phyloP scores from a whole-genome alignment of 2,888 invertebrate species.

The Ceriagrion tenellum region DNA sequence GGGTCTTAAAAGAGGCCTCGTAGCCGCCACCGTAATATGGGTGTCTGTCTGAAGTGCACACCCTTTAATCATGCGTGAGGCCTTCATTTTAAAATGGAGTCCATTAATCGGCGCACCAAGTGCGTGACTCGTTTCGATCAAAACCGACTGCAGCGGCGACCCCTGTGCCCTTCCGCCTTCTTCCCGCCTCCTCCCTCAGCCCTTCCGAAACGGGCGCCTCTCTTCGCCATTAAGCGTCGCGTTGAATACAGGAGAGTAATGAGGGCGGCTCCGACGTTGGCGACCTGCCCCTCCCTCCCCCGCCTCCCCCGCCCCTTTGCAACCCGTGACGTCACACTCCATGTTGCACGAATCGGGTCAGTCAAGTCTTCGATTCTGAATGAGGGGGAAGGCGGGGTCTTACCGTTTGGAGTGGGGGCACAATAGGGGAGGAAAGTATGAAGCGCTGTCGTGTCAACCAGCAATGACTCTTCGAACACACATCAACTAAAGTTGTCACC shows the following conservation, averaged over 20 bases:
- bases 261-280: background rate
- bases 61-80: background rate
- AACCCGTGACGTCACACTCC: conserved; percentile 54
- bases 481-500: background rate
- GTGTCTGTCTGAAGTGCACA: background rate
- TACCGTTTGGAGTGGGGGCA: background rate
- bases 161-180: background rate
- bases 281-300: background rate
- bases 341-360: conserved; percentile 52
- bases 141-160: background rate
- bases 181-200: background rate
- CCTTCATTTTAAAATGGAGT: background rate
- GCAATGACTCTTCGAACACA: background rate
- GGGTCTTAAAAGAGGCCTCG: background rate
- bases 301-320: background rate
- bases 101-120: background rate
- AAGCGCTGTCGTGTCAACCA: background rate
- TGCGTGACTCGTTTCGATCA: background rate
- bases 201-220: background rate
- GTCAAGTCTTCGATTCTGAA: conserved; percentile 36
- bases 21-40: background rate
- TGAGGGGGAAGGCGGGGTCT: background rate
- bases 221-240: background rate
- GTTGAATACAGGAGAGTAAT: background rate
- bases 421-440: background rate